Conservation (phyloP, 2,797 vertebrate species). For the Thunnus albacares region DNA sequence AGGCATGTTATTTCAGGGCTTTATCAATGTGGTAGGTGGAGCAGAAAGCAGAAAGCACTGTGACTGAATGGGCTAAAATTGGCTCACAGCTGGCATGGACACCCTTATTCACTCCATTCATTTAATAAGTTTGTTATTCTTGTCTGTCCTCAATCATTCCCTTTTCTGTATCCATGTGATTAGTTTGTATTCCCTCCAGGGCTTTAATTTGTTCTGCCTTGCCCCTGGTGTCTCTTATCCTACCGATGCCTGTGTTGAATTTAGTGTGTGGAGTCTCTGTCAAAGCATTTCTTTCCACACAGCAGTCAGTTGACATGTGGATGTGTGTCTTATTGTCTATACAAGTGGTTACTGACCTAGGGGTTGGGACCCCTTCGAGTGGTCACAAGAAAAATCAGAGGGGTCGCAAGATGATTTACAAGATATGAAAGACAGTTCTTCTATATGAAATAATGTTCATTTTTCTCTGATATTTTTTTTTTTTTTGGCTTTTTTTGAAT, state of each 20-base stretch:
- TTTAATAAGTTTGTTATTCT: slow-evolving; percentile 37
- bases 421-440: neutral
- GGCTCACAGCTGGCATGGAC: slow-evolving; percentile 36
- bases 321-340: neutral
- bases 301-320: neutral
- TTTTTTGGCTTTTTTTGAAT: neutral
- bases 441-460: neutral
- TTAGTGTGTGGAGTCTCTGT: neutral
- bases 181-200: slow-evolving; percentile 46
- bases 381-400: neutral
- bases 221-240: slow-evolving; percentile 23
- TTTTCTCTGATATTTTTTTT: neutral
- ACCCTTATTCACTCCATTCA: slow-evolving; percentile 4
- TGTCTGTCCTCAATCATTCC: slow-evolving; percentile 40
- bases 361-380: neutral
- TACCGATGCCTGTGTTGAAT: neutral
- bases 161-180: slow-evolving; percentile 40
- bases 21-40: slow-evolving; percentile 28
- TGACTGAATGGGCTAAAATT: slow-evolving; percentile 41
- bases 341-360: neutral
- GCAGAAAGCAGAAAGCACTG: slow-evolving; percentile 16
- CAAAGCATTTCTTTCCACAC: neutral
- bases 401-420: neutral
- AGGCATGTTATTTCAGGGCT: slow-evolving; percentile 34
- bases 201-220: slow-evolving; percentile 45